Base-by-base conservation (phyloP, 2,113 vertebrate genomes). In the Aspidoscelis tigris region DNA sequence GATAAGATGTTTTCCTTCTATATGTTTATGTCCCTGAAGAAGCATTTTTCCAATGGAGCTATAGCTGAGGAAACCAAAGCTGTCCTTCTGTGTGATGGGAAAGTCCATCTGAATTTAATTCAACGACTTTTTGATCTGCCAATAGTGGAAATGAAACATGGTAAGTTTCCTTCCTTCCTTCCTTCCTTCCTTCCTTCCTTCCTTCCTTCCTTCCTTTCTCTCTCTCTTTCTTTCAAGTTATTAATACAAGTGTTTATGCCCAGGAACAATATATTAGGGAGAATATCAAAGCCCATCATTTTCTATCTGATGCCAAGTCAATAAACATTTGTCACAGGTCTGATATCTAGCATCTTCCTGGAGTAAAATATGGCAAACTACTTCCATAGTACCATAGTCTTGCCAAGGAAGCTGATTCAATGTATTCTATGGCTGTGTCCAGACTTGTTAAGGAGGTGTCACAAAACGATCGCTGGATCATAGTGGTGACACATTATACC, bases 81-180 rank as follows among this genome's bases (percentile, higher is more conserved):
- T 0, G 94, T 98, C 90, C 93, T 98, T 85, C 96, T 98, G 84
- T 98, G 97, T 75, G 96, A 97, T 0, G 97, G 97, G 78, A 98
- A 95, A 82, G 94, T 98, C 70, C 95, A 95, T 81, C 92, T 98
- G 82, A 96, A 90, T 24, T 92, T 94, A 82, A 92, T 98, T 65
- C 97, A 97, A 88, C 96, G 97, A 78, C 96, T 98, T 79, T 98
- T 98, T 85, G 95, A 94, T 92, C 93, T 98, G 43, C 93, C 93
- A 0, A 76, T 96, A 11, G 94, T 98, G 91, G 97, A 98, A 95
- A 98, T 98, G 97, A 95, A 96, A 95, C 95, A 97, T 0, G 97
- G 97, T 98, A 96, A 2, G 96, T 93, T 84, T 76, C 84, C 86
- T 50, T 50, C 8, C 8, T 50, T 50, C 8, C 8, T 50, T 50